Conservation (phyloP, 1,140 invertebrate genomes). For the Doryteuthis pealeii region DNA sequence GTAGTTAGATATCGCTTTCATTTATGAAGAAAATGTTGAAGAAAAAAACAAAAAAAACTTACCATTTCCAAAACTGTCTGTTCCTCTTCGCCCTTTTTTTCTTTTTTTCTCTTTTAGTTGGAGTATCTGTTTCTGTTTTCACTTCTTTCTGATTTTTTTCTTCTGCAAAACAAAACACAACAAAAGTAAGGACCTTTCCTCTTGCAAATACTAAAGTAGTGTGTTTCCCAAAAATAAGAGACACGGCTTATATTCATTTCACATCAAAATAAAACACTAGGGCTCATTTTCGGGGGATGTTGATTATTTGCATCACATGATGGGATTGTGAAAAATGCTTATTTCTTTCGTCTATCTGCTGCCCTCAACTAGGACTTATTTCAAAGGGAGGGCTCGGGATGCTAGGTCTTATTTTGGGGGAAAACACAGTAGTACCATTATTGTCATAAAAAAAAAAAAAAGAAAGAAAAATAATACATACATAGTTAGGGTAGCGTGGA, state of each 20-base stretch:
- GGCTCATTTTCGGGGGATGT: too few relatives aligned
- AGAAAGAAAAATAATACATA: too few relatives aligned
- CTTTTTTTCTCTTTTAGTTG: conserved; percentile 17
- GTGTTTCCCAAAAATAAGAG: not conserved
- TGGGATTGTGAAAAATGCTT: too few relatives aligned
- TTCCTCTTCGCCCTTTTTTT: conserved; percentile 2
- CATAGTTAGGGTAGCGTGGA: too few relatives aligned
- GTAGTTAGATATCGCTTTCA: conserved; percentile 16
- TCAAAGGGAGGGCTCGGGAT: too few relatives aligned
- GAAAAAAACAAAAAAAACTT: not conserved
- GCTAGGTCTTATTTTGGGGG: too few relatives aligned
- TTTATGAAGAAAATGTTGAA: conserved; percentile 22
- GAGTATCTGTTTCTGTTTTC: conserved; percentile 15
- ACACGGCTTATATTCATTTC: not conserved
- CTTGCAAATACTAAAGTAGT: not conserved
- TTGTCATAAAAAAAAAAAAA: too few relatives aligned
- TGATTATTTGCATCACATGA: not conserved
- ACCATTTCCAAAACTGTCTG: not conserved
- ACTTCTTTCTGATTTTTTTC: conserved; percentile 30
- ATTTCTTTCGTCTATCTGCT: too few relatives aligned
- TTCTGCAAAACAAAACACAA: conserved; percentile 19
- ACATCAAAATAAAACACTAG: not conserved
- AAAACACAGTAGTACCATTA: too few relatives aligned
- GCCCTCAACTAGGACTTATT: not conserved
- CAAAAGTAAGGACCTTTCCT: not conserved